Evolutionary conservation across 2,113 vertebrate genomes (phyloP).

Genomic region (Siniperca chuatsi): DNA sequence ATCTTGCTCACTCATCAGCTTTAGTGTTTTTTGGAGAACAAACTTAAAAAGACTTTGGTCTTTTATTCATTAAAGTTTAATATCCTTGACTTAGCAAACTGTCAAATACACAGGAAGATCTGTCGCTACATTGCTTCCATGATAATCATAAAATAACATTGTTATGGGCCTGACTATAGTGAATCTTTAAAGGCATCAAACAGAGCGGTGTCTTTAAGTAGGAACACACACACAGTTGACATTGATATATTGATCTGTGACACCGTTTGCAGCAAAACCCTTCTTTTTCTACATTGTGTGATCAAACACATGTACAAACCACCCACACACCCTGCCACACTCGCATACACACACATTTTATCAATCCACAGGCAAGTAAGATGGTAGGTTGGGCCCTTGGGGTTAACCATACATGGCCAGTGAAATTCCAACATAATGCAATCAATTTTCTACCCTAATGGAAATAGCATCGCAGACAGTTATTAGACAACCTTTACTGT

Average conservation of each 20-base stretch:
- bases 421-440: constrained; percentile 41
- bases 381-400: constrained; percentile 32
- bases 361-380: constrained; percentile 31
- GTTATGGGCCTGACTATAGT: constrained; percentile 9
- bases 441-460: constrained; percentile 50
- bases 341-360: constrained; percentile 1
- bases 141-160: constrained; percentile 37
- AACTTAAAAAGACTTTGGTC: constrained; percentile 13
- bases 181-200: constrained; percentile 38
- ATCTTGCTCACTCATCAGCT: constrained; percentile 8
- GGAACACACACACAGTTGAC: constrained; percentile 45
- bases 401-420: constrained; percentile 27
- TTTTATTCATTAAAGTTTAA: constrained; percentile 55
- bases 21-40: constrained; percentile 28
- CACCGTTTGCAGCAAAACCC: constrained; percentile 38
- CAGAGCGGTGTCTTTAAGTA: constrained; percentile 27
- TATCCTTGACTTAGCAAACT: constrained; percentile 47
- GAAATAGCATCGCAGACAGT: constrained; percentile 30
- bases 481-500: constrained; percentile 19
- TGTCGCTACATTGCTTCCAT: constrained; percentile 34
- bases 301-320: constrained; percentile 40
- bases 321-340: not conserved
- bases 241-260: constrained; percentile 62
- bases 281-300: constrained; percentile 4
- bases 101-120: constrained; percentile 43